Conservation (phyloP, 1,140 invertebrate genomes). For the Ridgeia piscesae region DNA sequence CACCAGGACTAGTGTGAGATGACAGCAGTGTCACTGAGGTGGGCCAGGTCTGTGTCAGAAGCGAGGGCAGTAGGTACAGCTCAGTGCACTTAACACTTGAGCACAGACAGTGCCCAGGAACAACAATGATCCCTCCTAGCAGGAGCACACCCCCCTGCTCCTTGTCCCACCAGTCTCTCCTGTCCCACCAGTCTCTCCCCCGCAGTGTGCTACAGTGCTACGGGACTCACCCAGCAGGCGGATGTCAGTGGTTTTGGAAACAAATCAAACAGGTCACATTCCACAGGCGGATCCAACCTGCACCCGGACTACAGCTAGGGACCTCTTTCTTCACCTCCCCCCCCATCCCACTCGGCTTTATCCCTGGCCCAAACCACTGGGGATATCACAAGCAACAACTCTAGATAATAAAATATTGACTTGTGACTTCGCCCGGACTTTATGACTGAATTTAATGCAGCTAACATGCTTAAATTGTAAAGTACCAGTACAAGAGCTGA, state of each 20-base stretch:
- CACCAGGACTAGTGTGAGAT: not conserved
- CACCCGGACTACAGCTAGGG: not conserved
- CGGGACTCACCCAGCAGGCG: not conserved
- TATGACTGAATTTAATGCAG: not conserved
- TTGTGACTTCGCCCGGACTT: not conserved
- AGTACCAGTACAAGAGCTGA: too few relatives aligned
- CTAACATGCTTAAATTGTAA: too few relatives aligned
- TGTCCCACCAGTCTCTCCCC: not conserved
- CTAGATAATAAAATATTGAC: not conserved
- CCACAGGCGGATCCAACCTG: not conserved
- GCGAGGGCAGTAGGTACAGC: not conserved
- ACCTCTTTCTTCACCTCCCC: not conserved
- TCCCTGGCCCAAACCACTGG: not conserved
- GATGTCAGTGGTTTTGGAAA: not conserved
- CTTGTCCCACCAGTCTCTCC: not conserved
- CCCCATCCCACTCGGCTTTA: not conserved
- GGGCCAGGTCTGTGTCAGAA: too few relatives aligned
- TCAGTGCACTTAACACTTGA: not conserved
- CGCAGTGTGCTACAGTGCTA: not conserved
- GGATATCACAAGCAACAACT: not conserved
- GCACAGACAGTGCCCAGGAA: not conserved
- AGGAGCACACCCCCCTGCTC: not conserved
- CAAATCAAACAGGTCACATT: not conserved
- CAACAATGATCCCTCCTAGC: not conserved
- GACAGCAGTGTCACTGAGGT: too few relatives aligned